Evolutionary conservation across 1,140 invertebrate genomes (phyloP).

Genomic region (Philopotamus ludificatus): DNA sequence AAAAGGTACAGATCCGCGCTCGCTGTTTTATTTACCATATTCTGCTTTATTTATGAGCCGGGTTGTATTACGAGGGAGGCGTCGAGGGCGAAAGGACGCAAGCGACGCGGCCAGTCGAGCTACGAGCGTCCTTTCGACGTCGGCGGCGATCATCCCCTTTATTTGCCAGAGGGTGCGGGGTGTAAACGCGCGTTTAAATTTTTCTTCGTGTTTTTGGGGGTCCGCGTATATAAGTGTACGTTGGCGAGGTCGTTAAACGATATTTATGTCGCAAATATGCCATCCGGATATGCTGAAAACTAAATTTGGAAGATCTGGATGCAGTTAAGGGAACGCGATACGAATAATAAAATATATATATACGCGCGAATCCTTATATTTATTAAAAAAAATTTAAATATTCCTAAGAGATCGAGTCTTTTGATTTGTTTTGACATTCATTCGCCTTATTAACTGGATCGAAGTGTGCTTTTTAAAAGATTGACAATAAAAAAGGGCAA

Average conservation of each 20-base stretch:
- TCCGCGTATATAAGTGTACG: not conserved
- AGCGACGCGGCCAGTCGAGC: not conserved
- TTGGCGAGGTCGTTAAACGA: not conserved
- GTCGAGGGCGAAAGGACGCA: not conserved
- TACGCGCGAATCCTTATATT: no score
- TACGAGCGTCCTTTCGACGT: not conserved
- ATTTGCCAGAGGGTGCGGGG: slow-evolving; percentile 29
- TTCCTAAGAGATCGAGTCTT: no score
- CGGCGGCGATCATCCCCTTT: slow-evolving; percentile 23
- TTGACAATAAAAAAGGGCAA: no score
- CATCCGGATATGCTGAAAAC: no score
- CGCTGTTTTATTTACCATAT: slow-evolving; percentile 60
- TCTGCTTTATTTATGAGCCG: slow-evolving; percentile 57
- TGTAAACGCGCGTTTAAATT: slow-evolving; percentile 32
- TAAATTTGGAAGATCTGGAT: no score
- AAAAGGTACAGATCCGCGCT: slow-evolving; percentile 12
- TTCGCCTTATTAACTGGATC: no score
- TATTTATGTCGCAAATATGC: not conserved
- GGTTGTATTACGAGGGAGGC: slow-evolving; percentile 18
- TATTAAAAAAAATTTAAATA: no score
- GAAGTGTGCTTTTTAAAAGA: no score
- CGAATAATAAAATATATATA: no score
- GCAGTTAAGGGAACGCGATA: no score
- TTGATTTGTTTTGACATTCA: no score
- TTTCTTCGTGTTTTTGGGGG: slow-evolving; percentile 7